A percentile compares a stretch with the other conserved stretches of the same genome.
phyloP scores from a whole-genome alignment of 2,113 vertebrate species.

The Myiagra hebetior region DNA sequence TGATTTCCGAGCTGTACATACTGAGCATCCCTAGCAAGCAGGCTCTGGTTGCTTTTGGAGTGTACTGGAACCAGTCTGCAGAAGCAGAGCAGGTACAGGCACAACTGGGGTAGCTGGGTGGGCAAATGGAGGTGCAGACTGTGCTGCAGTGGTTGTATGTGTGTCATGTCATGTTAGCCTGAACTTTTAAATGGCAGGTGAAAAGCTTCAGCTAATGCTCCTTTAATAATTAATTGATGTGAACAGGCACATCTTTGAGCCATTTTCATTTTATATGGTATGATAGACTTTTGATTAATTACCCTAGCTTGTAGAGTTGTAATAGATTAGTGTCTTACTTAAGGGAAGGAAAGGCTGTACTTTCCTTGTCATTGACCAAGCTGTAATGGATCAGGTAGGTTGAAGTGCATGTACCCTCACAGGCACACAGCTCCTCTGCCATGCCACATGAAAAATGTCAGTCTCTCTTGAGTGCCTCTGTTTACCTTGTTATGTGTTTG shows the following conservation, averaged over 20 bases:
- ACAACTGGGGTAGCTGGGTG: neutral
- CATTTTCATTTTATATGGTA: slow-evolving; percentile 61
- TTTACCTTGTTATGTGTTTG: neutral
- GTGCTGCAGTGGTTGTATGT: neutral
- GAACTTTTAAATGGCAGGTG: slow-evolving; percentile 53
- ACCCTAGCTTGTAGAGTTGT: slow-evolving; percentile 27
- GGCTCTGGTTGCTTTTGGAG: neutral
- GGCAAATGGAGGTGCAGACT: neutral
- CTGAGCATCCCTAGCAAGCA: neutral
- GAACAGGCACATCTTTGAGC: slow-evolving; percentile 47
- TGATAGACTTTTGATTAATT: slow-evolving; percentile 70
- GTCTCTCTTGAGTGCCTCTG: neutral
- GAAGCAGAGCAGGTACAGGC: neutral
- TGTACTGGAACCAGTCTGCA: neutral
- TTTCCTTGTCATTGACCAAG: slow-evolving; percentile 49
- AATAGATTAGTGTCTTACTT: slow-evolving; percentile 44
- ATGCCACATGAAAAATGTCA: neutral
- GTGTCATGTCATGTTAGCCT: neutral
- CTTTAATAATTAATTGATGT: slow-evolving; percentile 68
- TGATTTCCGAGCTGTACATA: neutral
- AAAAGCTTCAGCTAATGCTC: slow-evolving; percentile 57
- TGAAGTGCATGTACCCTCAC: neutral
- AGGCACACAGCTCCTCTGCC: neutral
- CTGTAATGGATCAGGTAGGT: slow-evolving; percentile 9
- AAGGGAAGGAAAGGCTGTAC: slow-evolving; percentile 35